Evolutionary conservation across 2,888 invertebrate species (phyloP).

Genomic region (Branchipolynoe longqiensis): DNA sequence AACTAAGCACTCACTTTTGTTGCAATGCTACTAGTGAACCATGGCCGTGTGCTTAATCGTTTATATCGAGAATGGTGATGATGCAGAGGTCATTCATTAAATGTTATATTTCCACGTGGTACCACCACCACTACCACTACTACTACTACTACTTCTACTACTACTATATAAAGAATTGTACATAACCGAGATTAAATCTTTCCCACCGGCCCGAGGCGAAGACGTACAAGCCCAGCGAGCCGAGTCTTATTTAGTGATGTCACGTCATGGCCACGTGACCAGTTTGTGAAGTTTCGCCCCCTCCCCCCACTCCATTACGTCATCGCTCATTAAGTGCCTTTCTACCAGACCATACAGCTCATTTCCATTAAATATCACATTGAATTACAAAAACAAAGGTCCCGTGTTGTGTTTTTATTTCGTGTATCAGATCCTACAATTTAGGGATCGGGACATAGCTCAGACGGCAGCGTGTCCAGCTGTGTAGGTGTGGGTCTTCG

Average conservation of each 20-base stretch:
- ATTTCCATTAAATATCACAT: constrained; percentile 56
- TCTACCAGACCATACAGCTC: constrained; percentile 45
- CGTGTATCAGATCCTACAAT: background rate
- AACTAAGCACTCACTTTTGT: no score
- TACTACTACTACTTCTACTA: no score
- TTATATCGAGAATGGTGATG: no score
- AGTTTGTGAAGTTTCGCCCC: constrained; percentile 40
- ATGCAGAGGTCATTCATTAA: no score
- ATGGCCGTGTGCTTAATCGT: no score
- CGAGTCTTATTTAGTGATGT: no score
- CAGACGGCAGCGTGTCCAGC: no score
- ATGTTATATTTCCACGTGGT: constrained; percentile 33
- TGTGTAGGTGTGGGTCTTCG: no score
- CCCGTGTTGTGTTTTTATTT: background rate
- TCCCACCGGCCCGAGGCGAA: background rate
- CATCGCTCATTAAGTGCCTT: constrained; percentile 53
- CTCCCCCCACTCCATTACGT: constrained; percentile 41
- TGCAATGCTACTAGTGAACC: no score
- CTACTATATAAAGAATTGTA: constrained; percentile 43
- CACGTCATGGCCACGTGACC: background rate
- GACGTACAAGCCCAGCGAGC: background rate
- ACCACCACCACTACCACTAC: no score
- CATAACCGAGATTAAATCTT: constrained; percentile 31
- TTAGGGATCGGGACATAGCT: no score
- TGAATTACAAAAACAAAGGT: no score